Evolutionary conservation across 2,113 vertebrate genomes (phyloP), one percentile per base, ranked within the genome.

Genomic region (Callionymus lyra): DNA sequence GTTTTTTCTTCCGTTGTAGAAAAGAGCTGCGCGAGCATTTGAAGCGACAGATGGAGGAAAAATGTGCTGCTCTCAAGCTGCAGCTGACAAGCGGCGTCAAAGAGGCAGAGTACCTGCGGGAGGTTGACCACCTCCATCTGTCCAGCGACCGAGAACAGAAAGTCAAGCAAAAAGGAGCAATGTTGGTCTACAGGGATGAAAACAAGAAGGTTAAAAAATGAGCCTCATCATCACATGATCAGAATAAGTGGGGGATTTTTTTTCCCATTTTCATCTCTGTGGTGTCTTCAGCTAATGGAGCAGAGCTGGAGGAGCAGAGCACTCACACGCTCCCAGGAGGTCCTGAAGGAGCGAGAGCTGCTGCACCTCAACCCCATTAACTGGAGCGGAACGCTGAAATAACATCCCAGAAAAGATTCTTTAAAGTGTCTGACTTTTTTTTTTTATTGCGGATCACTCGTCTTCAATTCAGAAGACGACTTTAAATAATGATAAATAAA

Each of bases 371-470:
- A 85, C 65, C 84, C 82, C 56, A 80, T 86, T 58, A 85, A 84
- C 79, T 85, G 82, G 83, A 86, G 79, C 56, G 71, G 79, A 55
- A 84, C 81, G 2, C 63, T 83, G 40, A 81, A 82, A 74, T 82
- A 77, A 31, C 34, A 37, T 40, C 31, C 19, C n/a, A n/a, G n/a
- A n/a, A n/a, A n/a, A n/a, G n/a, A n/a, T n/a, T n/a, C n/a, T n/a
- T n/a, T n/a, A n/a, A n/a, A n/a, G n/a, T n/a, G n/a, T n/a, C n/a
- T n/a, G n/a, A 5, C 21, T 27, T 27, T 27, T 27, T 27, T 27
- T 4, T 18, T 15, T 12, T 17, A 17, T 39, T 17, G 37, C 21
- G 8, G 4, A 27, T 27, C 21, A 4, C 21, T 27, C 21, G 8
- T 27, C 21, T 27, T 27, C 21, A 27, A 27, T 8, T 27, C n/a